These are phyloP conservation scores for Pedionomus torquatus DNA, from an alignment of 2,113 vertebrate species.

Conservation along the genomic window DNA sequence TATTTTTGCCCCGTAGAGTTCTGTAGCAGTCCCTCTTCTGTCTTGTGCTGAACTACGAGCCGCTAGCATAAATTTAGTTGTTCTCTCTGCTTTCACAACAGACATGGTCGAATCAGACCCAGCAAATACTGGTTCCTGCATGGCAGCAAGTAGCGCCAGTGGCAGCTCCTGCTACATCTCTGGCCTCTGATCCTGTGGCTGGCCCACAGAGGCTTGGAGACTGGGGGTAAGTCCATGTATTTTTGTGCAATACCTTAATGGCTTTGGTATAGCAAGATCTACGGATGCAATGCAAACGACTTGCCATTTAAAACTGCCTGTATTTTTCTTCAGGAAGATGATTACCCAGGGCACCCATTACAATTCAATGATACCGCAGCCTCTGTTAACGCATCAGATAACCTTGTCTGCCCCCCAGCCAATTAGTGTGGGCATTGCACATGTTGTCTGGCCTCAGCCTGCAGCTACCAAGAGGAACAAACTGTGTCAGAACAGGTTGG, in stretches of 20 bases:
- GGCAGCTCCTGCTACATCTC: slow-evolving; percentile 83
- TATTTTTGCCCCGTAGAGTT: background rate
- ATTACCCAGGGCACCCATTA: slow-evolving; percentile 94
- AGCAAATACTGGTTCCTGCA: slow-evolving; percentile 92
- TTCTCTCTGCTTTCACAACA: slow-evolving; percentile 62
- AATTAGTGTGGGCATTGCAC: slow-evolving; percentile 96
- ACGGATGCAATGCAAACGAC: background rate
- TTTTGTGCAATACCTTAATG: background rate
- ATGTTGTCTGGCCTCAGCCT: slow-evolving; percentile 96
- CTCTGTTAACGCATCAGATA: slow-evolving; percentile 95
- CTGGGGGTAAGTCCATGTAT: slow-evolving; percentile 86
- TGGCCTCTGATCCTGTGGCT: slow-evolving; percentile 90
- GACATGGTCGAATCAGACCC: slow-evolving; percentile 91
- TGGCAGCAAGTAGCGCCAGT: slow-evolving; percentile 93
- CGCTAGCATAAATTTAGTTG: accelerated
- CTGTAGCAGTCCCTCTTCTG: background rate
- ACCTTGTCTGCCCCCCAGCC: slow-evolving; percentile 94
- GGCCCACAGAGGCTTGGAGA: slow-evolving; percentile 93
- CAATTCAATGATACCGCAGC: slow-evolving; percentile 90
- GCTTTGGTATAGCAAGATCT: background rate
- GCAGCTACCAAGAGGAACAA: slow-evolving; percentile 90
- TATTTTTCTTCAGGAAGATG: slow-evolving; percentile 86
- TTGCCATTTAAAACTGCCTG: background rate
- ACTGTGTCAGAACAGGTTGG: slow-evolving; percentile 91
- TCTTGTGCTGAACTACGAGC: background rate